A percentile compares a stretch with the other conserved stretches of the same genome.
phyloP scores from a whole-genome alignment of 1,140 invertebrate species.

The Pygmarrhopalites habei region DNA sequence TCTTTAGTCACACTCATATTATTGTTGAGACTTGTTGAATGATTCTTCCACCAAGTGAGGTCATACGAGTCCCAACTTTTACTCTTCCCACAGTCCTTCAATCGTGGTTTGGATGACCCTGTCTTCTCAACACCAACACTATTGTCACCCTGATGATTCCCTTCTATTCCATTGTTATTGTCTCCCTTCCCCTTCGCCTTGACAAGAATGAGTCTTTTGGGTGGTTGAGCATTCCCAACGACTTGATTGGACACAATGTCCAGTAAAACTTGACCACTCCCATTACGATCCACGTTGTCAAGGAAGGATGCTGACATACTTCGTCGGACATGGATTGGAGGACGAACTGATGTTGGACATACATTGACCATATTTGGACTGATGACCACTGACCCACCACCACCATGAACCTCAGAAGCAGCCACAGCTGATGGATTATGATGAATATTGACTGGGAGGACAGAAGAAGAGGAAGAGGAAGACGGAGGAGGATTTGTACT shows the following conservation, averaged over 20 bases:
- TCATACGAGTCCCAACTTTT: conserved; percentile 75
- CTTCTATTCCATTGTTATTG: conserved; percentile 20
- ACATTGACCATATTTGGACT: not conserved
- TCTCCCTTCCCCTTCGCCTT: conserved; percentile 48
- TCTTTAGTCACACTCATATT: conserved; percentile 25
- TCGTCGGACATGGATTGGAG: conserved; percentile 33
- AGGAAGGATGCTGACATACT: conserved; percentile 36
- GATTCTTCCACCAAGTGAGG: conserved; percentile 24
- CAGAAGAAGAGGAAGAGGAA: too few relatives aligned
- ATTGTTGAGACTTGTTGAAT: too few relatives aligned
- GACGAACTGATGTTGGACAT: conserved; percentile 15
- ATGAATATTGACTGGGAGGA: too few relatives aligned
- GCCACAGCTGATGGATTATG: too few relatives aligned
- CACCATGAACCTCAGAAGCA: too few relatives aligned
- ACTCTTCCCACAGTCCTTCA: conserved; percentile 71
- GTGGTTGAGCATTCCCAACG: conserved; percentile 44
- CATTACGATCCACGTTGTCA: conserved; percentile 29
- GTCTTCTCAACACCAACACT: conserved; percentile 42
- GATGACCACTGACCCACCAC: too few relatives aligned
- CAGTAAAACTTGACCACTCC: conserved; percentile 7
- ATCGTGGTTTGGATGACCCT: conserved; percentile 44
- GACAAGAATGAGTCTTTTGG: conserved; percentile 64
- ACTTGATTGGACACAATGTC: conserved; percentile 26
- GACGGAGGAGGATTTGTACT: too few relatives aligned
- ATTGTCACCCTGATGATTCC: conserved; percentile 38